These are phyloP conservation scores for Hiodon tergisus DNA, from an alignment of 2,113 vertebrate genomes.

Conservation along the genomic window DNA sequence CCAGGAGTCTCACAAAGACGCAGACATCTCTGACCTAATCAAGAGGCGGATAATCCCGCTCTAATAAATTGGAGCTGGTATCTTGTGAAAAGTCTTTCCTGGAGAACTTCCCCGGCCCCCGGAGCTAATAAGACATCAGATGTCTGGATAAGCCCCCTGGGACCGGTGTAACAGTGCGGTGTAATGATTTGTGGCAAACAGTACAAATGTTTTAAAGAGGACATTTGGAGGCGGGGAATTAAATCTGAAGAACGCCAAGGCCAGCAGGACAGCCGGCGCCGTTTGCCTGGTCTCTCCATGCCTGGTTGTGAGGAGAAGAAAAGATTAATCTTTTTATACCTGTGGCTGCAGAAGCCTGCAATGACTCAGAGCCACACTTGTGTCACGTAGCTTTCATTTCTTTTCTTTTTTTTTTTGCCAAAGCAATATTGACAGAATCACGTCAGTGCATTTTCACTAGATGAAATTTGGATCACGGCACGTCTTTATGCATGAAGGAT, in stretches of 20 bases:
- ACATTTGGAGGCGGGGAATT: slow-evolving; percentile 36
- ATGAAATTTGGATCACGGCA: background rate
- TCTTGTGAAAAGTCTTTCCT: slow-evolving; percentile 38
- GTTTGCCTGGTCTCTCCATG: background rate
- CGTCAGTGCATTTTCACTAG: background rate
- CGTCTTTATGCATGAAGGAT: background rate
- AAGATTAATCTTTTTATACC: background rate
- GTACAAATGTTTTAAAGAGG: slow-evolving; percentile 51
- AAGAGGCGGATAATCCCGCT: slow-evolving; percentile 45
- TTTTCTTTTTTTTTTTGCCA: background rate
- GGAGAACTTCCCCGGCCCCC: slow-evolving; percentile 36
- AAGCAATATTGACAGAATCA: slow-evolving; percentile 12
- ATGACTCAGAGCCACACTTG: slow-evolving; percentile 11
- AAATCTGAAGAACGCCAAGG: slow-evolving; percentile 45
- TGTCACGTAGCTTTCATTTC: background rate
- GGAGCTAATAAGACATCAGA: slow-evolving; percentile 51
- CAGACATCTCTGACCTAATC: slow-evolving; percentile 42
- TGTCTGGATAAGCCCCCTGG: slow-evolving; percentile 51
- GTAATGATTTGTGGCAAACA: slow-evolving; percentile 51
- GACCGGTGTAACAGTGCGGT: slow-evolving; percentile 38
- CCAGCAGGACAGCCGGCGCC: slow-evolving; percentile 9
- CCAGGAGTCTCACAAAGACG: slow-evolving; percentile 33
- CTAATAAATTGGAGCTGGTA: slow-evolving; percentile 41
- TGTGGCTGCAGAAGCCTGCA: background rate
- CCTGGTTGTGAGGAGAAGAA: background rate